Percentiles rank a stretch among this genome's conserved stretches.
Evolutionary conservation across 2,888 invertebrate species (phyloP).

Genomic region (Chrysodeixis includens): DNA sequence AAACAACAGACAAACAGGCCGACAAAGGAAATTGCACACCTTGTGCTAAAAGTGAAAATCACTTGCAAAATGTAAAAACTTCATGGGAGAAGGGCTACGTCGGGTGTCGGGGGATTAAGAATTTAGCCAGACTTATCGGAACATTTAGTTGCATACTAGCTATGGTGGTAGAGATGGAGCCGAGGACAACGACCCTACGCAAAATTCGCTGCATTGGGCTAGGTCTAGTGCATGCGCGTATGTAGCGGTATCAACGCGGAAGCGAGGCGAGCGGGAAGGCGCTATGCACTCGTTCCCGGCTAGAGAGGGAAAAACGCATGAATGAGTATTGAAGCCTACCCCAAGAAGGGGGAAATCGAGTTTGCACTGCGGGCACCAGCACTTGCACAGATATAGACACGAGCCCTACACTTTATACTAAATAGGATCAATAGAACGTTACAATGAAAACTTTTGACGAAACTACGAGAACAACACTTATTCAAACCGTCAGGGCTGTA

Average conservation of each 20-base stretch:
- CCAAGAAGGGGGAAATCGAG: constrained; percentile 88
- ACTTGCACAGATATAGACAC: constrained; percentile 82
- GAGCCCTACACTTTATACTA: constrained; percentile 73
- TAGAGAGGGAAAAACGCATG: constrained; percentile 86
- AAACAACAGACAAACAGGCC: constrained; percentile 64
- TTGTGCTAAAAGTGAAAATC: constrained; percentile 73
- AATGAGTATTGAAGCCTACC: constrained; percentile 89
- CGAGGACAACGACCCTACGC: constrained; percentile 88
- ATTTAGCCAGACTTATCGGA: constrained; percentile 70
- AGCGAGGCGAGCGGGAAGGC: constrained; percentile 79
- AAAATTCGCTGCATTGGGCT: constrained; percentile 90
- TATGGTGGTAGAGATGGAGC: constrained; percentile 71
- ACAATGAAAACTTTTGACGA: constrained; percentile 53
- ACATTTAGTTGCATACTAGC: constrained; percentile 59
- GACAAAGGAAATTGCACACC: constrained; percentile 75
- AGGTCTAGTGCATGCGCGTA: constrained; percentile 88
- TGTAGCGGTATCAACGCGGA: constrained; percentile 85
- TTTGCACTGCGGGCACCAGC: constrained; percentile 85
- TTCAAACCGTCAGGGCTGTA: not conserved
- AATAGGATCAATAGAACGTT: constrained; percentile 80
- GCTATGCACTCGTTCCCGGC: constrained; percentile 72
- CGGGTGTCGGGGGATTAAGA: constrained; percentile 62
- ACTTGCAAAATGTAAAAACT: constrained; percentile 59
- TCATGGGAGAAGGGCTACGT: constrained; percentile 34
- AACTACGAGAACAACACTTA: constrained; percentile 12